These are phyloP conservation scores for Sebastiscus tertius DNA, from an alignment of 2,797 vertebrate genomes.

Conservation along the genomic window DNA sequence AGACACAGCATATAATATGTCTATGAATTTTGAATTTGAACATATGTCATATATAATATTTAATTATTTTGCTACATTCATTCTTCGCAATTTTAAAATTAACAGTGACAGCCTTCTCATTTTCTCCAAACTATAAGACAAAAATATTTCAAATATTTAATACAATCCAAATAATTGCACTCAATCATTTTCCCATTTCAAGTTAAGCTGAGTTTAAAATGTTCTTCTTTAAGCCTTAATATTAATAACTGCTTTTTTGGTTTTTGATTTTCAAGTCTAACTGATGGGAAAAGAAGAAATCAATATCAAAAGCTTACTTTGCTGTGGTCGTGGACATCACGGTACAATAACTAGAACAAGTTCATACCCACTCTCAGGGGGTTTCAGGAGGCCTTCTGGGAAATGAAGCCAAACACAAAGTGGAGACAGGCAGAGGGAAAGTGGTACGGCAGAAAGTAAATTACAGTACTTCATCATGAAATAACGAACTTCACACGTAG, in stretches of 20 bases:
- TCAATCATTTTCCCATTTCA: background rate
- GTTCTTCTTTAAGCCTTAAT: background rate
- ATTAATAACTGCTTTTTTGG: background rate
- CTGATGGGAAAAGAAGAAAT: background rate
- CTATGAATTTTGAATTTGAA: background rate
- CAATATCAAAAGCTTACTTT: constrained; percentile 2
- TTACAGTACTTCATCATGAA: constrained; percentile 56
- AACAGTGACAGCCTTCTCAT: background rate
- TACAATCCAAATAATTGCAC: background rate
- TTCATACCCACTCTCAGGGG: constrained; percentile 26
- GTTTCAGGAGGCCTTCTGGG: constrained; percentile 23
- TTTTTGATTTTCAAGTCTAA: background rate
- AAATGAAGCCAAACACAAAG: constrained; percentile 50
- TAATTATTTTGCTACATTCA: background rate
- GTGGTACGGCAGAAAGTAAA: constrained; percentile 47
- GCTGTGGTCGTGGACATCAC: constrained; percentile 11
- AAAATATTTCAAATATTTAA: background rate
- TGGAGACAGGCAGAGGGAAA: constrained; percentile 19
- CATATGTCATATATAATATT: background rate
- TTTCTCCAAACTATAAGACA: background rate
- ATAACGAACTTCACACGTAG: constrained; percentile 22
- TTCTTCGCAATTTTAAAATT: background rate
- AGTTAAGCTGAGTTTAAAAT: background rate
- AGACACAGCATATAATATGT: no score
- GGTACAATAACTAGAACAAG: constrained; percentile 40